These are phyloP conservation scores for Amblyraja radiata DNA, from an alignment of 2,797 vertebrate species.

Conservation along the genomic window DNA sequence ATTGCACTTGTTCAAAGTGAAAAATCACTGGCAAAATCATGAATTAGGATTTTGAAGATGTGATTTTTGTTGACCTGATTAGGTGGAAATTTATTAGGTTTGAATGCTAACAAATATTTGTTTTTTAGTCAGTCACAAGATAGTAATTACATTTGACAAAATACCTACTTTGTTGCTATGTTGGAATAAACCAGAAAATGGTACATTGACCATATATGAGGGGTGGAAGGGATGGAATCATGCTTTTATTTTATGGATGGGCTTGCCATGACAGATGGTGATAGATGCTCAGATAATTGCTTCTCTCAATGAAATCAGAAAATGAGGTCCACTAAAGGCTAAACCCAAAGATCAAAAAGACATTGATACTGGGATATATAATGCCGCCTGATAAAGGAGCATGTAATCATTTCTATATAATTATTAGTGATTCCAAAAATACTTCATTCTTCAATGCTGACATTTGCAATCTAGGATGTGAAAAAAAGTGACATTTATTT, in stretches of 20 bases:
- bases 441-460: constrained; percentile 41
- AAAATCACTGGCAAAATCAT: neutral
- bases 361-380: neutral
- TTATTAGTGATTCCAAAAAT: constrained; percentile 6
- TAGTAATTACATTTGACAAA: constrained; percentile 8
- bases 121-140: neutral
- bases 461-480: constrained; percentile 45
- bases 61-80: neutral
- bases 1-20: neutral
- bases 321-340: neutral
- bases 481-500: constrained; percentile 50
- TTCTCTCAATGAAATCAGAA: neutral
- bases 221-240: neutral
- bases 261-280: neutral
- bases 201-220: neutral
- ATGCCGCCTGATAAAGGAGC: neutral
- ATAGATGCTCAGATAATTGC: neutral
- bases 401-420: neutral
- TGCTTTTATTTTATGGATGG: neutral
- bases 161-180: neutral
- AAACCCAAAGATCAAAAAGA: neutral
- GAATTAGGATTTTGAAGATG: neutral
- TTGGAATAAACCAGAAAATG: neutral
- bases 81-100: neutral
- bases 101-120: neutral